Evolutionary conservation across 2,113 vertebrate species (phyloP).

Genomic region (Osmerus eperlanus): DNA sequence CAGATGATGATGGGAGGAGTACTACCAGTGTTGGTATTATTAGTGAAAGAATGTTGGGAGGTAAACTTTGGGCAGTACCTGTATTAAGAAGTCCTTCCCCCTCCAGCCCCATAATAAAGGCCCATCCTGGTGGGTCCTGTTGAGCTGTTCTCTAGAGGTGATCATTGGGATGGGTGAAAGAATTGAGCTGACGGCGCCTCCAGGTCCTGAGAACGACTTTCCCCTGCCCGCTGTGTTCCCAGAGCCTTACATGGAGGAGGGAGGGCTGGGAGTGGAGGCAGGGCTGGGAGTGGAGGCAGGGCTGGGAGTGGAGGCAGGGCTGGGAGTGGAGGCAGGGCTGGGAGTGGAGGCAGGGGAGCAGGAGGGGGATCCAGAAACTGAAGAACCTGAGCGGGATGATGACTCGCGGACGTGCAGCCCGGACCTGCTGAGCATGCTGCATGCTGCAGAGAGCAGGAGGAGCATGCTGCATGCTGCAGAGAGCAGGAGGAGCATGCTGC

Average conservation of each 20-base stretch:
- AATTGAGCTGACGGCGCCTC: constrained; percentile 9
- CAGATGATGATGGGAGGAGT: neutral
- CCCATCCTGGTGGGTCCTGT: neutral
- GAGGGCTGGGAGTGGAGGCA: constrained; percentile 5
- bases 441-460: constrained; percentile 49
- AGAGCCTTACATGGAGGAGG: constrained; percentile 1
- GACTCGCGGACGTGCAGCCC: constrained; percentile 28
- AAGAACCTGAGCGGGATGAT: neutral
- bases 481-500: no score
- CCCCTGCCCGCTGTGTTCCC: constrained; percentile 21
- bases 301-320: no score
- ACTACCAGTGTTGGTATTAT: neutral
- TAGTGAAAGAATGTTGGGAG: neutral
- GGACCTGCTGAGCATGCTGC: constrained; percentile 62
- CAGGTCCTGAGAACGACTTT: constrained; percentile 10
- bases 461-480: constrained; percentile 63
- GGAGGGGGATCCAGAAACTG: neutral
- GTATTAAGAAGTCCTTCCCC: neutral
- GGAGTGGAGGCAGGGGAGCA: constrained; percentile 13
- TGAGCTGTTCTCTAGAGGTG: constrained; percentile 9
- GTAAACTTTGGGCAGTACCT: constrained; percentile 24
- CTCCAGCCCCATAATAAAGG: neutral
- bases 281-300: neutral
- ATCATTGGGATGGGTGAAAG: constrained; percentile 30
- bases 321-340: neutral